phyloP scores from a whole-genome alignment of 2,888 invertebrate species.

The Macrosiphum euphorbiae region DNA sequence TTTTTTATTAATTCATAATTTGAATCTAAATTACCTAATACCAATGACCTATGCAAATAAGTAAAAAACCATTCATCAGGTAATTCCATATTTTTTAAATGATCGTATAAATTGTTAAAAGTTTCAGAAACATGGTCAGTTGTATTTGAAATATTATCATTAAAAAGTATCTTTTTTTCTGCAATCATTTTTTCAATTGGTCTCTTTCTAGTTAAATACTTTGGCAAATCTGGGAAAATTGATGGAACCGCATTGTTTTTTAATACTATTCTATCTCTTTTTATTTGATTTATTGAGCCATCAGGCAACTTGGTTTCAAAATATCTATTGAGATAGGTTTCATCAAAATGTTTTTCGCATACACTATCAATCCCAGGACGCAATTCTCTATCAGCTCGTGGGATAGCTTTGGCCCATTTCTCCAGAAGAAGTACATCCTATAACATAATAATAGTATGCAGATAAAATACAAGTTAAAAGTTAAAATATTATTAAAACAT shows the following conservation, averaged over 20 bases:
- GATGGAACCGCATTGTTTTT: neutral
- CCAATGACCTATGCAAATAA: neutral
- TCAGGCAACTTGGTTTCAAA: no score
- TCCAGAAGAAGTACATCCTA: neutral
- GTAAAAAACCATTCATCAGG: constrained; percentile 12
- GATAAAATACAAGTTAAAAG: neutral
- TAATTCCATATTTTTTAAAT: neutral
- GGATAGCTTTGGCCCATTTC: constrained; percentile 17
- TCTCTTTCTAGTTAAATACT: neutral
- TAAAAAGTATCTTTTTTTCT: neutral
- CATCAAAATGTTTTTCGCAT: no score
- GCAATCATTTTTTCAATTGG: neutral
- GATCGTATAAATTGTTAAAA: neutral
- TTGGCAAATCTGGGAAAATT: constrained; percentile 16
- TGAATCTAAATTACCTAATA: constrained; percentile 7
- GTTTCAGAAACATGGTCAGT: neutral
- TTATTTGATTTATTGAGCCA: no score
- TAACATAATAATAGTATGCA: constrained; percentile 28
- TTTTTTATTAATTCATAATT: constrained; percentile 11
- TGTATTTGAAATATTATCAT: neutral
- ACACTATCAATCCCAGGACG: neutral
- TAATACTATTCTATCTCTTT: neutral
- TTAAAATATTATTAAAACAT: neutral
- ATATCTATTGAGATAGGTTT: no score
- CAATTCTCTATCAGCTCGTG: constrained; percentile 17